These are phyloP conservation scores for Bujurquina vittata DNA, from an alignment of 2,113 vertebrate species.

Conservation along the genomic window DNA sequence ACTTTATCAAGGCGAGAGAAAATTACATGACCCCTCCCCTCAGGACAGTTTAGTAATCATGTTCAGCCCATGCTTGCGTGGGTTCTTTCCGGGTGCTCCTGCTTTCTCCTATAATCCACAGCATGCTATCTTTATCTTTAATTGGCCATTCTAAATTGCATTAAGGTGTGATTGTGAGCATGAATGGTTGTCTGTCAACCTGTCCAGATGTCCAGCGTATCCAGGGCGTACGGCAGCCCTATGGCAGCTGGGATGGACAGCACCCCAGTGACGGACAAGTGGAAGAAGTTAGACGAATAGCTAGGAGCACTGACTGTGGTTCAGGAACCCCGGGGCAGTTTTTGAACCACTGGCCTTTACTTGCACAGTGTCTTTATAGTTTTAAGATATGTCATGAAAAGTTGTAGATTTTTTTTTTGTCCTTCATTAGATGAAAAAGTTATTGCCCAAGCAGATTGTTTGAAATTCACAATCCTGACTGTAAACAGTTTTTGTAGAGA, in stretches of 20 bases:
- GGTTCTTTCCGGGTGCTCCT: background rate
- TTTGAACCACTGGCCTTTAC: background rate
- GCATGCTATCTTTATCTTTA: background rate
- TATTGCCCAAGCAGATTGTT: background rate
- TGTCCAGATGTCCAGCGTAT: background rate
- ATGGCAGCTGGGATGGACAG: background rate
- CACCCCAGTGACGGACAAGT: background rate
- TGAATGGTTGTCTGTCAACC: background rate
- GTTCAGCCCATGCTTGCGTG: background rate
- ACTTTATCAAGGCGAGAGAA: slow-evolving; percentile 5
- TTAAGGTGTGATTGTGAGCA: background rate
- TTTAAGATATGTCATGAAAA: background rate
- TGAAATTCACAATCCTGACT: background rate
- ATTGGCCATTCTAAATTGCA: background rate
- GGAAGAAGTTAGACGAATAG: background rate
- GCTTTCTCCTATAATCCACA: background rate
- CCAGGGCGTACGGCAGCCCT: background rate
- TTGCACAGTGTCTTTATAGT: too few species aligned
- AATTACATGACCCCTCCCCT: background rate
- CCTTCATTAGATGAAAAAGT: background rate
- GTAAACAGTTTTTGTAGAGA: background rate
- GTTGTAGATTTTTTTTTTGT: background rate
- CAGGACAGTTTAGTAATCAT: background rate
- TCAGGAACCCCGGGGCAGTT: background rate
- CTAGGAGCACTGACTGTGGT: background rate